These are phyloP conservation scores for Suillia variegata DNA, from an alignment of 2,888 invertebrate genomes.

Conservation along the genomic window DNA sequence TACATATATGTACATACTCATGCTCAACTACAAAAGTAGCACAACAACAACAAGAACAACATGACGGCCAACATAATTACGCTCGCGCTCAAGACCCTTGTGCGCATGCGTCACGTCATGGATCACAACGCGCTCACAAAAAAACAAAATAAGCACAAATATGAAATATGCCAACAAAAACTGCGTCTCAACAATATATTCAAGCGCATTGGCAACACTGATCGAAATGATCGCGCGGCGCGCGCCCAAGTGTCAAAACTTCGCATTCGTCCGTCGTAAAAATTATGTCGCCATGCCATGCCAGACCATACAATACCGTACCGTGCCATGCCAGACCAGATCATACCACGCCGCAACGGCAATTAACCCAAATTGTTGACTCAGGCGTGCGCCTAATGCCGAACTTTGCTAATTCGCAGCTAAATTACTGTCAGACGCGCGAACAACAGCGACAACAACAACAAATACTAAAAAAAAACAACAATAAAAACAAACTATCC, in stretches of 20 bases:
- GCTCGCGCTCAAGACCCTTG: neutral
- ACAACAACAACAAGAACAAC: neutral
- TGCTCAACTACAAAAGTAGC: neutral
- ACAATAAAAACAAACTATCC: neutral
- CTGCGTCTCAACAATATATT: neutral
- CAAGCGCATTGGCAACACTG: neutral
- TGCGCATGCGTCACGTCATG: neutral
- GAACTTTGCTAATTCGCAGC: neutral
- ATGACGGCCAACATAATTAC: neutral
- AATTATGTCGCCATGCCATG: neutral
- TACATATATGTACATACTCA: no score
- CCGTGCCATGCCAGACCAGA: no score
- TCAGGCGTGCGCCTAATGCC: neutral
- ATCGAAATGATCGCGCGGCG: neutral
- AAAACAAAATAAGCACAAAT: no score
- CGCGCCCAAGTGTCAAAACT: neutral
- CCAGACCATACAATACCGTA: no score
- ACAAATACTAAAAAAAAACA: neutral
- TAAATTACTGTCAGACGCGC: neutral
- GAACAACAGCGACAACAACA: no score
- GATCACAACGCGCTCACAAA: no score
- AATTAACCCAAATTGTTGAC: constrained; percentile 2
- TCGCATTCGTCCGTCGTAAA: neutral
- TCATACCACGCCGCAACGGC: neutral
- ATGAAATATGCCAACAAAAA: neutral